A percentile compares a stretch with the other conserved stretches of the same genome.
phyloP scores from a whole-genome alignment of 2,888 invertebrate species.

The Diplazon laetatorius region DNA sequence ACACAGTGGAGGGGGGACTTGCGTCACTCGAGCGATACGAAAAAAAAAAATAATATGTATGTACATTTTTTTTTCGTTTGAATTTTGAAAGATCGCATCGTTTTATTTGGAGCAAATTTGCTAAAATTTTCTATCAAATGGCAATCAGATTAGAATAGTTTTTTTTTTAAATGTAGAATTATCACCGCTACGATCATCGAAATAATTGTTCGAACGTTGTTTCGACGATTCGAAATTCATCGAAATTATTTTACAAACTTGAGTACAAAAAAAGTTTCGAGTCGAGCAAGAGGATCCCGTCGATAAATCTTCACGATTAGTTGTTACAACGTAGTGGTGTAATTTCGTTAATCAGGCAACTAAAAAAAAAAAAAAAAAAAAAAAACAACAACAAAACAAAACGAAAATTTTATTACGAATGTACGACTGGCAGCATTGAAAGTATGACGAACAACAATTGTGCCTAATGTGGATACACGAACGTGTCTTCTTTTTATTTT shows the following conservation, averaged over 20 bases:
- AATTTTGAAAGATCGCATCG: neutral
- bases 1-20: conserved; percentile 10
- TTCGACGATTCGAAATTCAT: neutral
- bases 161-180: neutral
- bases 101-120: conserved; percentile 1
- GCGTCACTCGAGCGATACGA: conserved; percentile 3
- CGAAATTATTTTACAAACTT: neutral
- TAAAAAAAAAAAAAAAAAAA: too few species aligned
- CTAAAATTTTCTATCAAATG: neutral
- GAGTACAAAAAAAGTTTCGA: conserved; percentile 13
- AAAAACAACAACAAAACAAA: too few species aligned
- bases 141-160: conserved; percentile 2
- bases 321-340: conserved; percentile 31
- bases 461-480: conserved; percentile 69
- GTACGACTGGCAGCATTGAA: conserved; percentile 75
- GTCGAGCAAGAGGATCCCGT: neutral
- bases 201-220: neutral
- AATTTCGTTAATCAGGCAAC: conserved; percentile 47
- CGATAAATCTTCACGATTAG: conserved; percentile 31
- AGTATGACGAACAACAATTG: conserved; percentile 69
- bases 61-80: conserved; percentile 3
- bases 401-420: conserved; percentile 55
- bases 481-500: conserved; percentile 48
- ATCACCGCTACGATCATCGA: neutral
- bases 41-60: neutral